Evolutionary conservation across 2,888 invertebrate species (phyloP).

Genomic region (Colostygia pectinataria): DNA sequence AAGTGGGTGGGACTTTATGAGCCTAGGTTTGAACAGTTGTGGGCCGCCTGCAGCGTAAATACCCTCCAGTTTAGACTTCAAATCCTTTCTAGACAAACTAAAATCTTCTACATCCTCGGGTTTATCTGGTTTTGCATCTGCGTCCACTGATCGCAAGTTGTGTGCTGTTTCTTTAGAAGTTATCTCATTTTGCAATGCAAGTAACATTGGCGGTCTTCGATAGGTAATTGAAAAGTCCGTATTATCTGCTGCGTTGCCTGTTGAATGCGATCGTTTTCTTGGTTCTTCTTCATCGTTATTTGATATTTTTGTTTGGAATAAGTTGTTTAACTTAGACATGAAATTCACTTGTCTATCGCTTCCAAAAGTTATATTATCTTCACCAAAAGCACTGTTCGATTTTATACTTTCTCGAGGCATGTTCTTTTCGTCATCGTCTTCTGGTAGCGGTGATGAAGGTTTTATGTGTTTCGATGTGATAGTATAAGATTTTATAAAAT

Average conservation of each 20-base stretch:
- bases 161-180: slow-evolving; percentile 50
- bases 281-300: slow-evolving; percentile 55
- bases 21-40: slow-evolving; percentile 55
- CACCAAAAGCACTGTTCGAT: slow-evolving; percentile 56
- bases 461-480: slow-evolving; percentile 45
- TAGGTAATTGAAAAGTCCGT: slow-evolving; percentile 41
- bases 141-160: slow-evolving; percentile 53
- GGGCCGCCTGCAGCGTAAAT: slow-evolving; percentile 69
- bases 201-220: slow-evolving; percentile 50
- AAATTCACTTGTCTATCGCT: slow-evolving; percentile 65
- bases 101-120: slow-evolving; percentile 45
- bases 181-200: slow-evolving; percentile 69
- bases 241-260: slow-evolving; percentile 58
- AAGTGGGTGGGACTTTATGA: slow-evolving; percentile 66
- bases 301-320: slow-evolving; percentile 65
- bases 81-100: slow-evolving; percentile 62
- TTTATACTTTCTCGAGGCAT: slow-evolving; percentile 55
- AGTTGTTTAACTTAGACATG: slow-evolving; percentile 69
- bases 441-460: slow-evolving; percentile 18
- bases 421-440: slow-evolving; percentile 40
- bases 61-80: slow-evolving; percentile 69
- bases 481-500: slow-evolving; percentile 50
- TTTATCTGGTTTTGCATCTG: slow-evolving; percentile 42
- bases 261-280: slow-evolving; percentile 65
- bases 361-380: slow-evolving; percentile 59